These are phyloP conservation scores for Tachuris rubrigastra DNA, from an alignment of 2,113 vertebrate species.

Conservation along the genomic window DNA sequence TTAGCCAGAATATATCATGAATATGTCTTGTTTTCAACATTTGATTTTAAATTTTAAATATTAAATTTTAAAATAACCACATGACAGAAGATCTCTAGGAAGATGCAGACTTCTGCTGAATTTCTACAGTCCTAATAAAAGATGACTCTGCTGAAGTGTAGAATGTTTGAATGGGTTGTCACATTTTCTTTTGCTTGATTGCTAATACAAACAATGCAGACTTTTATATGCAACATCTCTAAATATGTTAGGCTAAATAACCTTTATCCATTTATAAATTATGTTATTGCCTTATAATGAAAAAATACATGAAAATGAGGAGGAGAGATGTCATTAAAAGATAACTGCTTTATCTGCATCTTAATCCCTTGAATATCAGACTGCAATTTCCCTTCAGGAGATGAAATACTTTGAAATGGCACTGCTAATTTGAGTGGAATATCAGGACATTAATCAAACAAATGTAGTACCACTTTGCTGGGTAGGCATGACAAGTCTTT, in stretches of 20 bases:
- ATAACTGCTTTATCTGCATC: constrained; percentile 41
- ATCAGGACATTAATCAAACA: constrained; percentile 39
- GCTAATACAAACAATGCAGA: neutral
- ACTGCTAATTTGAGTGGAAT: constrained; percentile 43
- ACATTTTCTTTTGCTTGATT: neutral
- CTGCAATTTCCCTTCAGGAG: constrained; percentile 34
- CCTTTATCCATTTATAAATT: neutral
- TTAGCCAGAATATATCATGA: neutral
- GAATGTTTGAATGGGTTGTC: neutral
- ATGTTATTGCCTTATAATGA: constrained; percentile 6
- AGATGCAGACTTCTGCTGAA: neutral
- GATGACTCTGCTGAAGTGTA: neutral
- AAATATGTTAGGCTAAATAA: neutral
- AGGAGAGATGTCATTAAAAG: constrained; percentile 28
- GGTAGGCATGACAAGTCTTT: neutral
- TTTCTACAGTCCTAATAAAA: neutral
- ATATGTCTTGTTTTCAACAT: neutral
- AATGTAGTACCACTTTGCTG: neutral
- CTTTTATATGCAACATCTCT: neutral
- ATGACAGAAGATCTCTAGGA: neutral
- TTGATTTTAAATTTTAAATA: neutral
- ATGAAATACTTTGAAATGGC: constrained; percentile 38
- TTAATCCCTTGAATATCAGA: constrained; percentile 19
- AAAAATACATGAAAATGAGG: neutral
- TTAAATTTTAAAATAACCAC: neutral